phyloP scores from a whole-genome alignment of 2,888 invertebrate species.

The Microplitis manilae region DNA sequence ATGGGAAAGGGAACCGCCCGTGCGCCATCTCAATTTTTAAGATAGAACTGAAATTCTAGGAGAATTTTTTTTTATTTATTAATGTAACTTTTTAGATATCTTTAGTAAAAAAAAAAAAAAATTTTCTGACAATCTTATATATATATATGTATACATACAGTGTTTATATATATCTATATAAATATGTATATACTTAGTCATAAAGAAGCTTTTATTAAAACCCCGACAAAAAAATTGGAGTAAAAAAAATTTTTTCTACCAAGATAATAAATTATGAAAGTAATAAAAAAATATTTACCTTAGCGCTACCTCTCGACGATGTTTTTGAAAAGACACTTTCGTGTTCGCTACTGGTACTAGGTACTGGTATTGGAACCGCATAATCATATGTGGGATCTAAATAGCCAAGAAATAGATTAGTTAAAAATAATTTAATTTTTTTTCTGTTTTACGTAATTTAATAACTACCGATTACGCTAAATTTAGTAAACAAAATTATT shows the following conservation, averaged over 20 bases:
- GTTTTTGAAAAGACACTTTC: constrained; percentile 71
- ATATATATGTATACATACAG: too few species aligned
- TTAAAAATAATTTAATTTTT: not conserved
- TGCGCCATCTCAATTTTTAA: too few species aligned
- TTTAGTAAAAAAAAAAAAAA: too few species aligned
- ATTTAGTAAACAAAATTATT: constrained; percentile 40
- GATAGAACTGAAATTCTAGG: too few species aligned
- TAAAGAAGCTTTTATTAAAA: constrained; percentile 7
- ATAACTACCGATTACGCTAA: not conserved
- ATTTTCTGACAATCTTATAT: too few species aligned
- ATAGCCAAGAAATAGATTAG: not conserved
- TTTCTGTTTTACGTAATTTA: not conserved
- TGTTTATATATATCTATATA: not conserved
- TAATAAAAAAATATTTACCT: constrained; percentile 56
- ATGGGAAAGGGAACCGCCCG: too few species aligned
- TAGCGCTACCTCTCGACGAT: constrained; percentile 69
- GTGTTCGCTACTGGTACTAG: constrained; percentile 70
- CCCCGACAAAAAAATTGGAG: not conserved
- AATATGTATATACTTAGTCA: constrained; percentile 4
- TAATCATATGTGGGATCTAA: constrained; percentile 70
- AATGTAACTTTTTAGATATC: too few species aligned
- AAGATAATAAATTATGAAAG: constrained; percentile 7
- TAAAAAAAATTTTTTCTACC: not conserved
- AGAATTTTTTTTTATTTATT: too few species aligned
- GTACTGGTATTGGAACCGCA: constrained; percentile 70